Evolutionary conservation across 2,113 vertebrate genomes (phyloP).

Genomic region (Verasper variegatus): DNA sequence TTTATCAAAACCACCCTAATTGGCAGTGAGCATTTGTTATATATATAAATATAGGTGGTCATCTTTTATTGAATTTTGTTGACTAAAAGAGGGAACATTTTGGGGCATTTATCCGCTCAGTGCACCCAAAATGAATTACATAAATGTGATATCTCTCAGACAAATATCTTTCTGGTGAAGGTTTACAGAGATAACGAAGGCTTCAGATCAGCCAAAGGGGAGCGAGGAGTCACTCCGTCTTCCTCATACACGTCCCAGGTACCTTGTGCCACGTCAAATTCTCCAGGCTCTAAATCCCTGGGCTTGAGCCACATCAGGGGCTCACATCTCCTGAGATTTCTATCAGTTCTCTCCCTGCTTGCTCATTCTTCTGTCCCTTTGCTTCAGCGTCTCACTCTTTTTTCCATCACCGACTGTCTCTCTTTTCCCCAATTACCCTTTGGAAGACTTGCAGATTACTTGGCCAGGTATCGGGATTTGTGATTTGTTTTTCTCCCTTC

Average conservation of each 20-base stretch:
- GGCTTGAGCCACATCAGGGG: constrained; percentile 19
- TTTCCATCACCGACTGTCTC: constrained; percentile 30
- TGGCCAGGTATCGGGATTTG: constrained; percentile 43
- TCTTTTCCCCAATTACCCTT: constrained; percentile 48
- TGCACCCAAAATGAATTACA: background rate
- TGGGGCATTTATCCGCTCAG: background rate
- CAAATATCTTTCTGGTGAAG: background rate
- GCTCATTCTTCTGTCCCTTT: constrained; percentile 35
- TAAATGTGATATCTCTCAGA: background rate
- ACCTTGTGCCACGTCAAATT: constrained; percentile 20
- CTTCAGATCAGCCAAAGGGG: background rate
- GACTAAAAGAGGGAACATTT: background rate
- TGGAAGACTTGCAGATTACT: constrained; percentile 54
- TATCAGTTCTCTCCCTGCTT: constrained; percentile 33
- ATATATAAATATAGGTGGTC: no score
- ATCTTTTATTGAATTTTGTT: no score
- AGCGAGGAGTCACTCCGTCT: background rate
- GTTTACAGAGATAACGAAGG: background rate
- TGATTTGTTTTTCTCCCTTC: constrained; percentile 41
- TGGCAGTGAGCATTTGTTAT: no score
- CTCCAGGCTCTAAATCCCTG: constrained; percentile 30
- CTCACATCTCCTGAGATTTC: constrained; percentile 51
- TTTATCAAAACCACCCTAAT: no score
- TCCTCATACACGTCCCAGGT: constrained; percentile 9
- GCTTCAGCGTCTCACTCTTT: constrained; percentile 29